Evolutionary conservation across 2,797 vertebrate genomes (phyloP).

Genomic region (Nannoperca obscura): DNA sequence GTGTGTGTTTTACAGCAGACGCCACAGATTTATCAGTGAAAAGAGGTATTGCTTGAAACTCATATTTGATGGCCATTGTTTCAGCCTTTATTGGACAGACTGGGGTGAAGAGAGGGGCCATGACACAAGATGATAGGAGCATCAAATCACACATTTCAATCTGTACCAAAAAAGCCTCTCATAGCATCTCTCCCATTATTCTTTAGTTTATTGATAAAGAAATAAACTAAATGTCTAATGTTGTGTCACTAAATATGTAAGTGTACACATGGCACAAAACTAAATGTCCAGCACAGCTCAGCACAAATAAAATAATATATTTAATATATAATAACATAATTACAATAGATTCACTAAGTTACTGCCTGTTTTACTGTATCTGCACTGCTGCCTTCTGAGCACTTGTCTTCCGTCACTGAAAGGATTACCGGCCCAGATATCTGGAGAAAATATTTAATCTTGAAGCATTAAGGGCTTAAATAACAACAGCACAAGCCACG

Average conservation of each 20-base stretch:
- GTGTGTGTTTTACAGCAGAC: background rate
- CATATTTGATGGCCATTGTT: background rate
- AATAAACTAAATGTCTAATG: background rate
- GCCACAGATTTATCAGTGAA: background rate
- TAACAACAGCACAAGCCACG: background rate
- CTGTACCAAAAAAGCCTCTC: background rate
- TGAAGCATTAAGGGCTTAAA: background rate
- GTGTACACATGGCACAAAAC: background rate
- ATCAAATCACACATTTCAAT: background rate
- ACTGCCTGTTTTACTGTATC: background rate
- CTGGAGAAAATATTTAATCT: background rate
- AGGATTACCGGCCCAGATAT: background rate
- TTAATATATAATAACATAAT: background rate
- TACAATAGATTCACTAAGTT: background rate
- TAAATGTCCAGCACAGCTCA: background rate
- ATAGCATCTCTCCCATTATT: background rate
- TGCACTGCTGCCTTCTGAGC: background rate
- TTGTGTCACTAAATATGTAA: background rate
- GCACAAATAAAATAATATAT: background rate
- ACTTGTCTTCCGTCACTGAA: background rate
- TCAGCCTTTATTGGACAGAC: too few relatives aligned
- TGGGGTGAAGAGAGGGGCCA: too few relatives aligned
- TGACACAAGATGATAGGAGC: background rate
- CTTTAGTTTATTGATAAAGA: background rate
- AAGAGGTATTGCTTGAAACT: background rate